Evolutionary conservation across 2,888 invertebrate genomes (phyloP).

Genomic region (Hypena proboscidalis): DNA sequence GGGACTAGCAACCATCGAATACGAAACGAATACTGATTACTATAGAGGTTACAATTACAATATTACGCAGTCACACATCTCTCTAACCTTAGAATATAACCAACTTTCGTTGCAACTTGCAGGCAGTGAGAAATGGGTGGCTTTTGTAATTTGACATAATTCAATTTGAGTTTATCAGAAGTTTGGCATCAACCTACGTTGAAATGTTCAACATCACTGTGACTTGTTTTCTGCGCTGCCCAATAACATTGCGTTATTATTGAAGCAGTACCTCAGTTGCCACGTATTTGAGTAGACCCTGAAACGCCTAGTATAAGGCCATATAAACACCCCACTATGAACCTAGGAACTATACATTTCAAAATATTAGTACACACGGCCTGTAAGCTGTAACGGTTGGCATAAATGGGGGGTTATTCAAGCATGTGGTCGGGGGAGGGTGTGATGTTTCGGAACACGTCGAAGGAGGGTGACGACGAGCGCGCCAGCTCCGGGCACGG

Average conservation of each 20-base stretch:
- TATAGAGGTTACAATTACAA: constrained; percentile 41
- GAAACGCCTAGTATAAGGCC: no score
- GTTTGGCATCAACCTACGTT: no score
- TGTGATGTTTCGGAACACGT: constrained; percentile 63
- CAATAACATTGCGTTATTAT: no score
- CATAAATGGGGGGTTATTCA: constrained; percentile 36
- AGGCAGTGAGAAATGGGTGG: neutral
- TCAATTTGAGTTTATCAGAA: no score
- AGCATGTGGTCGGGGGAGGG: constrained; percentile 69
- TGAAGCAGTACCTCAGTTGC: no score
- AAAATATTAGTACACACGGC: no score
- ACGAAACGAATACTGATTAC: constrained; percentile 41
- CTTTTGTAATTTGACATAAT: no score
- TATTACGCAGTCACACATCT: constrained; percentile 38
- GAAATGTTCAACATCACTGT: no score
- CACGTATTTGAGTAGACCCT: no score
- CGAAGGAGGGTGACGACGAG: constrained; percentile 62
- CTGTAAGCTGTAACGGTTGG: constrained; percentile 1
- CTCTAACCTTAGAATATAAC: constrained; percentile 18
- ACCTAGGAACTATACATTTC: no score
- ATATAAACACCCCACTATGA: no score
- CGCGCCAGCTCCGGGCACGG: constrained; percentile 69
- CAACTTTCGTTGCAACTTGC: neutral
- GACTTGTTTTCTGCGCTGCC: no score
- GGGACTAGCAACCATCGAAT: constrained; percentile 47